These are phyloP conservation scores for Ochropleura plecta DNA, from an alignment of 2,888 invertebrate species.

Conservation along the genomic window DNA sequence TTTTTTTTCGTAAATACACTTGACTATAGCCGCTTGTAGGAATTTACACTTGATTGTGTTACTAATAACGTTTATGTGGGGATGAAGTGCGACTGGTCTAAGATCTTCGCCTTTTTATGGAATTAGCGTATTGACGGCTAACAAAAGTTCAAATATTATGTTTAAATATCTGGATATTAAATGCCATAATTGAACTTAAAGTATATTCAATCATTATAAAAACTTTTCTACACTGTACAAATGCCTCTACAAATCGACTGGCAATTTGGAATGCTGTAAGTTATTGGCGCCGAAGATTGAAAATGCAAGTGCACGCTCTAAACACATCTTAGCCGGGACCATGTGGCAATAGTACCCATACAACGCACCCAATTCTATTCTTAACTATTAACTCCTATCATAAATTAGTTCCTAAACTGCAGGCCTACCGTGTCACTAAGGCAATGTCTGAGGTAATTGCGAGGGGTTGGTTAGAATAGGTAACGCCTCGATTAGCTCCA, in stretches of 20 bases:
- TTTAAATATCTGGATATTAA: background rate
- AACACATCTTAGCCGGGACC: slow-evolving; percentile 8
- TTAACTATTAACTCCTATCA: slow-evolving; percentile 20
- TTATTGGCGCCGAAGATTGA: background rate
- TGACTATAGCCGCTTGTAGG: too few relatives aligned
- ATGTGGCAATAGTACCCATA: slow-evolving; percentile 10
- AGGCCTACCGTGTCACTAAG: background rate
- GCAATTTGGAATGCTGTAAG: background rate
- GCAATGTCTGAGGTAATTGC: background rate
- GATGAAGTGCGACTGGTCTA: too few relatives aligned
- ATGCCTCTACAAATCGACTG: background rate
- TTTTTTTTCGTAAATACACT: too few relatives aligned
- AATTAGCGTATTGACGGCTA: background rate
- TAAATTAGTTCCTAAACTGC: slow-evolving; percentile 43
- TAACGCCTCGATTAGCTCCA: background rate
- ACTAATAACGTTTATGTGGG: too few relatives aligned
- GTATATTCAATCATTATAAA: background rate
- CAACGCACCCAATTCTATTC: slow-evolving; percentile 1
- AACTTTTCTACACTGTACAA: background rate
- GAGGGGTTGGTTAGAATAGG: background rate
- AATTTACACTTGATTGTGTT: too few relatives aligned
- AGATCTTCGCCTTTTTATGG: background rate
- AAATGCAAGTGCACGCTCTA: background rate
- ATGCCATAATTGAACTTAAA: background rate
- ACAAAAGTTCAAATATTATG: background rate